Base-by-base conservation (phyloP, 1,140 invertebrate genomes). In the Temnothorax nylanderi region DNA sequence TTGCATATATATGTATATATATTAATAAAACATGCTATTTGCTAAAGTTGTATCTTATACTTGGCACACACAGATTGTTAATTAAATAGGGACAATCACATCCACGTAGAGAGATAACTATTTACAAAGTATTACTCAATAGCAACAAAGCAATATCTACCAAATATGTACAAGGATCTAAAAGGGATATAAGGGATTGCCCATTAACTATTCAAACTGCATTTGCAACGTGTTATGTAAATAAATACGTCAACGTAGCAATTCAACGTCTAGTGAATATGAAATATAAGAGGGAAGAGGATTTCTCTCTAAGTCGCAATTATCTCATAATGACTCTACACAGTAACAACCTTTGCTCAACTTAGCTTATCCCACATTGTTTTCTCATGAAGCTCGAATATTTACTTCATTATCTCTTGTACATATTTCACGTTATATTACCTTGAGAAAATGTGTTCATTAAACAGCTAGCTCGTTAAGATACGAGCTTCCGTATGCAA, bases 61-160 rank as follows among this genome's bases (percentile, higher is more conserved):
- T 54, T 62, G 18, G 18, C 69, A 84, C 51, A 84, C 51, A 74
- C 18, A 74, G 41, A 81, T 71, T 71, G 37, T 82, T 74, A 74
- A 60, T 58, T 74, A 56, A 44, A 44, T 74, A 81, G 16, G 74
- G 26, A 82, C 80, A 82, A 74, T 74, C 54, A 84, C 69, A 74
- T 74, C 51, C 54, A 84, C 54, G 49, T 49, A 62, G 54, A 58
- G n/a, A 81, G 11, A 62, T 60, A 74, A 60, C 26, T 72, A 74
- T 84, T 60, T 60, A 74, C 60, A 65, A 78, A 41, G 3, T 78
- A 65, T 77, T 85, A 5, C 6, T 72, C 44, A 82, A 37, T 69
- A 64, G 34, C 44, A 64, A 49, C 11, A 84, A 87, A 87, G 78
- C 78, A 74, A 74, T 62, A 82, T 82, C 76, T 54, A 81, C 44